Conservation (phyloP, 2,113 vertebrate species). For the Noctilio leporinus region DNA sequence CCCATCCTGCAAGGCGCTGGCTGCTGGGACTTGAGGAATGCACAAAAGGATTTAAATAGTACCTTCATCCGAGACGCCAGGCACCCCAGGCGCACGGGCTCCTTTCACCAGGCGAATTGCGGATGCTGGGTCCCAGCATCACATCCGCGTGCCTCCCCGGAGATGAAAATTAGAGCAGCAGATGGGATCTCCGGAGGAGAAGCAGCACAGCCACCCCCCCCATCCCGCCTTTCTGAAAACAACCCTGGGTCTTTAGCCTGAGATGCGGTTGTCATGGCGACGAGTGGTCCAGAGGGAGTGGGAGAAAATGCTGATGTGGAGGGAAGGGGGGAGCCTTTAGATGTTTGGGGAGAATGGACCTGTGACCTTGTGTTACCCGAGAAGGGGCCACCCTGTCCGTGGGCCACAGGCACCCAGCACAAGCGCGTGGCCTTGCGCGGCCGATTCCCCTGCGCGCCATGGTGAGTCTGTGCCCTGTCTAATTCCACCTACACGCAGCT, state of each 20-base stretch:
- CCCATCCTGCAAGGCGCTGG: background rate
- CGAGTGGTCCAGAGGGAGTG: background rate
- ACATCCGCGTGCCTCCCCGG: too few relatives aligned
- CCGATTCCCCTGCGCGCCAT: rapidly evolving
- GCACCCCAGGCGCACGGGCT: background rate
- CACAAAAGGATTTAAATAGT: background rate
- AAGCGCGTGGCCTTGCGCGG: rapidly evolving
- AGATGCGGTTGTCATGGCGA: conserved; percentile 41
- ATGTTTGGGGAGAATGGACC: background rate
- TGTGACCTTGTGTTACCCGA: background rate
- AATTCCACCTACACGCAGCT: too few relatives aligned
- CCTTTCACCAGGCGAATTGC: background rate
- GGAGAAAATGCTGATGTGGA: background rate
- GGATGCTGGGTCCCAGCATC: rapidly evolving
- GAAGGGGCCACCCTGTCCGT: background rate
- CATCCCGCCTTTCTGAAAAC: background rate
- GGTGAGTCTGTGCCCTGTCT: too few relatives aligned
- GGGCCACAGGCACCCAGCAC: background rate
- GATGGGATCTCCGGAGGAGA: background rate
- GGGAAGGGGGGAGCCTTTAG: background rate
- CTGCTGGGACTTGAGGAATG: background rate
- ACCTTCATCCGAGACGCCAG: background rate
- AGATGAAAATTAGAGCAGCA: background rate
- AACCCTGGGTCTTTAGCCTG: background rate
- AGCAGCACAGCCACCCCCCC: background rate